Conservation (phyloP, 2,888 invertebrate genomes). For the Byasa hedistus region DNA sequence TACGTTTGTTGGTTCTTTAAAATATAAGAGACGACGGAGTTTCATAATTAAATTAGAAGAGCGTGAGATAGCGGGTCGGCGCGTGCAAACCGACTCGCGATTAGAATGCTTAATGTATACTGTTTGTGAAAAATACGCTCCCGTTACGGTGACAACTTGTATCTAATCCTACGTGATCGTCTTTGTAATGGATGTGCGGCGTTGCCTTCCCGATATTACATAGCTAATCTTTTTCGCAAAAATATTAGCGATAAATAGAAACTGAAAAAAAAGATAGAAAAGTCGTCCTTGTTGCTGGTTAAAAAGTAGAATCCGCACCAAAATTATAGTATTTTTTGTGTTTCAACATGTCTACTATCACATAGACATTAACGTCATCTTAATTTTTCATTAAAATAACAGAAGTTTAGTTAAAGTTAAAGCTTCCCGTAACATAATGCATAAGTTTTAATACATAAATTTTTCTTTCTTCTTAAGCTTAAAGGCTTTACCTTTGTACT, state of each 20-base stretch:
- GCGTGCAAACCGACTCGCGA: constrained; percentile 49
- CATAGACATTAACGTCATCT: too few relatives aligned
- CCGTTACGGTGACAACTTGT: constrained; percentile 35
- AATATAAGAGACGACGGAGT: constrained; percentile 43
- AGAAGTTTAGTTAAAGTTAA: too few relatives aligned
- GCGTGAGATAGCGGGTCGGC: constrained; percentile 51
- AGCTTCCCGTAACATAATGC: too few relatives aligned
- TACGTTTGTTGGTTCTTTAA: constrained; percentile 31
- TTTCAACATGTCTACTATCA: too few relatives aligned
- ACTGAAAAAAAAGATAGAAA: too few relatives aligned
- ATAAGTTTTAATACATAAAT: too few relatives aligned
- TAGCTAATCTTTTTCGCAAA: not conserved
- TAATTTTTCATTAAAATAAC: too few relatives aligned
- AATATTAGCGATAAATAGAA: not conserved
- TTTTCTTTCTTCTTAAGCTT: too few relatives aligned
- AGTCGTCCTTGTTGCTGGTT: too few relatives aligned
- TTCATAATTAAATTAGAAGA: constrained; percentile 58
- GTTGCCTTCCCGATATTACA: too few relatives aligned
- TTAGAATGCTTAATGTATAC: constrained; percentile 59
- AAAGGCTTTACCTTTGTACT: not conserved
- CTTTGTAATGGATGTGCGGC: constrained; percentile 33
- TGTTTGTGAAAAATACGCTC: constrained; percentile 33
- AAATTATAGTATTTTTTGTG: too few relatives aligned
- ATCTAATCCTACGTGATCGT: constrained; percentile 40
- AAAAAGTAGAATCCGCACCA: too few relatives aligned